These are phyloP conservation scores for Gambusia holbrooki DNA, from an alignment of 2,113 vertebrate species.

Conservation along the genomic window DNA sequence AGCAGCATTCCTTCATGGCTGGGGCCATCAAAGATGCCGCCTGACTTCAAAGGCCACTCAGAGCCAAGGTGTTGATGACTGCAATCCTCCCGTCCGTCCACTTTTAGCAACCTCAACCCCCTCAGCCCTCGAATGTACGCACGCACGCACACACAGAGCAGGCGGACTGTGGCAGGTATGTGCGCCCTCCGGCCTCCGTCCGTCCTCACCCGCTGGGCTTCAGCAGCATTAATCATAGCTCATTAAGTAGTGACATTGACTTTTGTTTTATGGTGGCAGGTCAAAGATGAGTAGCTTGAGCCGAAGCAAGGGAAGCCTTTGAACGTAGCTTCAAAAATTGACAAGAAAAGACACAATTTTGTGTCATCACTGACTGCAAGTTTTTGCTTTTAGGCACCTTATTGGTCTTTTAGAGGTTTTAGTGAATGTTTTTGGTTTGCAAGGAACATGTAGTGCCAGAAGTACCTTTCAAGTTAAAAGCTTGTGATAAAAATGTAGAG, in stretches of 20 bases:
- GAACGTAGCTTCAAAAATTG: not conserved
- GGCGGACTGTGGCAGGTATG: slow-evolving; percentile 52
- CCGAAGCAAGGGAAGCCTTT: slow-evolving; percentile 2
- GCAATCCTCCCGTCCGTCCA: slow-evolving; percentile 72
- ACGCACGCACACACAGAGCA: slow-evolving; percentile 7
- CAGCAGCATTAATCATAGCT: slow-evolving; percentile 68
- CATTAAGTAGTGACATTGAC: slow-evolving; percentile 64
- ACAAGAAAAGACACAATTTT: not conserved
- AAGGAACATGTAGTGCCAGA: not conserved
- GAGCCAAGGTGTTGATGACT: slow-evolving; percentile 81
- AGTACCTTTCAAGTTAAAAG: not conserved
- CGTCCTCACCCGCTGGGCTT: slow-evolving; percentile 13
- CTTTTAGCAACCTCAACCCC: slow-evolving; percentile 75
- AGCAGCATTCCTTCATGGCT: slow-evolving; percentile 72
- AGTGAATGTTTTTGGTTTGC: not conserved
- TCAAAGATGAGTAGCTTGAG: slow-evolving; percentile 2
- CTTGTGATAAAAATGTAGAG: not conserved
- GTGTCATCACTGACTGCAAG: no score
- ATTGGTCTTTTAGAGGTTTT: not conserved
- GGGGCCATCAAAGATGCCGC: slow-evolving; percentile 75
- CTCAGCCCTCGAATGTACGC: slow-evolving; percentile 25
- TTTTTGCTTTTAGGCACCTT: not conserved
- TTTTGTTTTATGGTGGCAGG: slow-evolving; percentile 56
- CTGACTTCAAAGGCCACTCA: slow-evolving; percentile 76
- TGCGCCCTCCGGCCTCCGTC: slow-evolving; percentile 29